phyloP scores from a whole-genome alignment of 2,797 vertebrate species.

The Pseudomugil tenellus region DNA sequence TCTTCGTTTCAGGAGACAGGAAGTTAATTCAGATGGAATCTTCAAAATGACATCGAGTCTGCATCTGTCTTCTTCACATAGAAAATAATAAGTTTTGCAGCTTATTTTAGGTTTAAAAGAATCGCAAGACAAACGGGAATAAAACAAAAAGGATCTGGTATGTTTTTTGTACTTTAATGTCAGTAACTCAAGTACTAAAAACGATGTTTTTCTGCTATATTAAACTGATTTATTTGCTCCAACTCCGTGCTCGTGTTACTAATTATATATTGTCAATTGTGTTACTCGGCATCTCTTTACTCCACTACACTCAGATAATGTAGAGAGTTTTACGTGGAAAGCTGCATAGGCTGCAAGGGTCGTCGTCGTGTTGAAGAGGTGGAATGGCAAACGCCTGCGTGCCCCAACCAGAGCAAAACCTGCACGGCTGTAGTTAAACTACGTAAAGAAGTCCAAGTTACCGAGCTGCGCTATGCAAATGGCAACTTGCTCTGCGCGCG shows the following conservation, averaged over 20 bases:
- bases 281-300: slow-evolving; percentile 53
- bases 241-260: slow-evolving; percentile 29
- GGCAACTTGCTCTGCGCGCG: slow-evolving; percentile 52
- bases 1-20: slow-evolving; percentile 17
- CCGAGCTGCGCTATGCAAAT: slow-evolving; percentile 42
- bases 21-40: slow-evolving; percentile 19
- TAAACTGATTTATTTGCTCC: background rate
- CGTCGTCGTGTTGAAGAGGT: slow-evolving; percentile 14
- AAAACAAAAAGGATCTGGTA: slow-evolving; percentile 1
- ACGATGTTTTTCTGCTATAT: background rate
- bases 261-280: too few relatives aligned
- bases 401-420: background rate
- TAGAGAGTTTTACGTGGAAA: slow-evolving; percentile 53
- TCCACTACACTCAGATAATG: slow-evolving; percentile 48
- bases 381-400: background rate
- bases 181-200: slow-evolving; percentile 1
- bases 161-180: background rate
- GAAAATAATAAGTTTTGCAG: too few relatives aligned
- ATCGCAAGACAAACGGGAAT: too few relatives aligned
- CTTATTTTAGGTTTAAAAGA: too few relatives aligned
- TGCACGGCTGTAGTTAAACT: background rate
- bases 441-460: slow-evolving; percentile 26
- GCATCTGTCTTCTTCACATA: slow-evolving; percentile 3
- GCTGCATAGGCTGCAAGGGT: slow-evolving; percentile 36
- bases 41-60: slow-evolving; percentile 1